Evolutionary conservation across 2,888 invertebrate genomes (phyloP).

Genomic region (Endotricha flammealis): DNA sequence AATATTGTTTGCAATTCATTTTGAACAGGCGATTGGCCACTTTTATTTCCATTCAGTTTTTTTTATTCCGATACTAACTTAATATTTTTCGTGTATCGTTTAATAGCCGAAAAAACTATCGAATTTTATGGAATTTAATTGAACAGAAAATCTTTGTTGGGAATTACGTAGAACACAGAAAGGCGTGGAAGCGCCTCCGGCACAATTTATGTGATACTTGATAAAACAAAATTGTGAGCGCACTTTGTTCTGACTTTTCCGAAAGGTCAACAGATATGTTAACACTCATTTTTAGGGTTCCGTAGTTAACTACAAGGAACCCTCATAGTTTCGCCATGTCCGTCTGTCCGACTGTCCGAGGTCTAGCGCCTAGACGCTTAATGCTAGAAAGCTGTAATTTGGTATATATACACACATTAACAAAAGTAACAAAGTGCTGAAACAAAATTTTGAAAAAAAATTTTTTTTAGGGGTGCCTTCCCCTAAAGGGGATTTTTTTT

Average conservation of each 20-base stretch:
- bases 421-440: too few species aligned
- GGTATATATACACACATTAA: too few species aligned
- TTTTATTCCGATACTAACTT: conserved; percentile 58
- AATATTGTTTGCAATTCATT: conserved; percentile 77
- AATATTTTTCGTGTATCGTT: conserved; percentile 46
- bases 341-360: too few species aligned
- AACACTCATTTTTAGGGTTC: conserved; percentile 45
- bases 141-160: conserved; percentile 55
- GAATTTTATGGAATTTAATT: conserved; percentile 61
- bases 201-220: conserved; percentile 60
- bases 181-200: conserved; percentile 52
- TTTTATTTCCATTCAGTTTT: conserved; percentile 55
- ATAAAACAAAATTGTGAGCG: conserved; percentile 55
- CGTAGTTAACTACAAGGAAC: too few species aligned
- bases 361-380: too few species aligned
- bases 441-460: too few species aligned
- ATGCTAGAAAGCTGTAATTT: too few species aligned
- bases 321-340: too few species aligned
- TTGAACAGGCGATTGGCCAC: conserved; percentile 68
- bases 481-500: too few species aligned
- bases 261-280: conserved; percentile 49
- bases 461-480: too few species aligned
- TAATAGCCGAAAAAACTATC: conserved; percentile 41
- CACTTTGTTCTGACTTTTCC: conserved; percentile 52
- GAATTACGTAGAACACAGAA: conserved; percentile 58